phyloP scores from a whole-genome alignment of 1,140 invertebrate species.

The Arctopsyche grandis region DNA sequence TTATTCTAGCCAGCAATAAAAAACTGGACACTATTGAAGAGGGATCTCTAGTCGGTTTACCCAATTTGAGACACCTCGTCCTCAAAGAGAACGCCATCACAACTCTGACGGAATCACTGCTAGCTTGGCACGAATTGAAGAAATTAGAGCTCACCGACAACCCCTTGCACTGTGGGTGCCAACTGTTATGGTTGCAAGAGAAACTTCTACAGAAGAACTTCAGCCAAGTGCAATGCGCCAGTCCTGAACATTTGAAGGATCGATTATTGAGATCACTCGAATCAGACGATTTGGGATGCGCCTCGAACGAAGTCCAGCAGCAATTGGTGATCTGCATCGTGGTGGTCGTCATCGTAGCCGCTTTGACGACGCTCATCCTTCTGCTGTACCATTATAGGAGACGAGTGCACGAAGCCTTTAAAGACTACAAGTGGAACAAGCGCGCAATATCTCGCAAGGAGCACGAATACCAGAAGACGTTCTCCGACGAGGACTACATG shows the following conservation, averaged over 20 bases:
- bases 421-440: constrained; percentile 85
- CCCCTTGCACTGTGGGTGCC: constrained; percentile 83
- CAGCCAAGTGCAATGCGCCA: constrained; percentile 78
- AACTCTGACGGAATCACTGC: constrained; percentile 77
- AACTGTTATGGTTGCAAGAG: constrained; percentile 81
- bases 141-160: constrained; percentile 84
- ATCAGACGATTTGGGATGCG: constrained; percentile 82
- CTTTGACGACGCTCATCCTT: constrained; percentile 74
- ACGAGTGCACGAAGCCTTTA: constrained; percentile 79
- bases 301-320: constrained; percentile 77
- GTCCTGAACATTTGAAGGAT: constrained; percentile 76
- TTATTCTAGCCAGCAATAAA: constrained; percentile 82
- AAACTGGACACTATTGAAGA: constrained; percentile 76
- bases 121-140: constrained; percentile 81
- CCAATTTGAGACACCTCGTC: constrained; percentile 78
- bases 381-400: constrained; percentile 82
- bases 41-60: constrained; percentile 78
- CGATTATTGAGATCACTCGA: constrained; percentile 74
- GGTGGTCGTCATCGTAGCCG: constrained; percentile 74
- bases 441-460: constrained; percentile 81
- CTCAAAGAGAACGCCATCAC: constrained; percentile 82
- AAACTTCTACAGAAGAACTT: constrained; percentile 78
- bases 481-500: constrained; percentile 85
- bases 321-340: constrained; percentile 81
- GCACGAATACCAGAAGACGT: constrained; percentile 88